These are phyloP conservation scores for Crotalus tigris DNA, from an alignment of 2,113 vertebrate species.

Conservation along the genomic window DNA sequence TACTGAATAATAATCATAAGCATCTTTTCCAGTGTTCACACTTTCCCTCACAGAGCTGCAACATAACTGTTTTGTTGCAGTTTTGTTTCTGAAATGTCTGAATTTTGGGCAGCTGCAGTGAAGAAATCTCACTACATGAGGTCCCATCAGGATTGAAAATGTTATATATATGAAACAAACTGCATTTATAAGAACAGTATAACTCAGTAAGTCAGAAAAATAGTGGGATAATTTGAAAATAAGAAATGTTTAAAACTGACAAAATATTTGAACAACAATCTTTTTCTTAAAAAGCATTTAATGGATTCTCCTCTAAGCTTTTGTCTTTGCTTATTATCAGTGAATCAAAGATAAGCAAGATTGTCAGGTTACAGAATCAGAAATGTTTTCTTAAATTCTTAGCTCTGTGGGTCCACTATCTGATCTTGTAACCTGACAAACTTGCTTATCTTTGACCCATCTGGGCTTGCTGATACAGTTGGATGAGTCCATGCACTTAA, in stretches of 20 bases:
- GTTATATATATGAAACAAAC: neutral
- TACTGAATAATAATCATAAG: neutral
- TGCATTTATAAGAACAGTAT: neutral
- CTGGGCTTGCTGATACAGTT: neutral
- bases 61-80: neutral
- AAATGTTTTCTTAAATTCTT: neutral
- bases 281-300: neutral
- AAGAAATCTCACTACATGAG: neutral
- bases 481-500: neutral
- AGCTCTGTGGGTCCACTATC: neutral
- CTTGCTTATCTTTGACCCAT: neutral
- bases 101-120: neutral
- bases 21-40: neutral
- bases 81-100: neutral
- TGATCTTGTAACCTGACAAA: neutral
- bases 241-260: neutral
- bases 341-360: neutral
- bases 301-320: neutral
- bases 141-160: neutral
- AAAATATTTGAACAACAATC: neutral
- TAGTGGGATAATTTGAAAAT: neutral
- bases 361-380: neutral
- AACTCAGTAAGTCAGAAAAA: neutral
- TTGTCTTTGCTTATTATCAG: neutral
- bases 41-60: neutral